Evolutionary conservation across 2,113 vertebrate species (phyloP).

Genomic region (Plestiodon gilberti): DNA sequence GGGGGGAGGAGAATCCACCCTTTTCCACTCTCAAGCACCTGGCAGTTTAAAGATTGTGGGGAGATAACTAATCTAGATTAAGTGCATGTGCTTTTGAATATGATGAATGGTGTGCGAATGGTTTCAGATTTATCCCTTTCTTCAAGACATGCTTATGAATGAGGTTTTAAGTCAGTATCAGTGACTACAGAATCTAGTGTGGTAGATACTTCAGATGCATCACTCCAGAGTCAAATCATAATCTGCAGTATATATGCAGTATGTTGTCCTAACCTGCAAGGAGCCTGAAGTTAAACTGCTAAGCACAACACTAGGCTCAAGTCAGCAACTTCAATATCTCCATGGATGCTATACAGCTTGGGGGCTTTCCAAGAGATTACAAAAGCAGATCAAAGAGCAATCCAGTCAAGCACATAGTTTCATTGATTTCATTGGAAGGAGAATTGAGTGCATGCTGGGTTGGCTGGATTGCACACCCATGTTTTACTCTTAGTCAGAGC

Average conservation of each 20-base stretch:
- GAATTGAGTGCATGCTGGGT: neutral
- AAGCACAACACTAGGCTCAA: neutral
- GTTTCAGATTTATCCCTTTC: neutral
- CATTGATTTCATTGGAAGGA: neutral
- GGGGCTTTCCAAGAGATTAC: neutral
- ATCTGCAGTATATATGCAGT: neutral
- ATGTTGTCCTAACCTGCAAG: neutral
- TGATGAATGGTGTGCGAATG: neutral
- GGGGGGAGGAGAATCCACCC: neutral
- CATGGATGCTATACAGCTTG: neutral
- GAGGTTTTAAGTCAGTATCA: neutral
- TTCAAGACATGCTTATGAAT: neutral
- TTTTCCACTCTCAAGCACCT: neutral
- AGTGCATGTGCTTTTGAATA: conserved; percentile 34
- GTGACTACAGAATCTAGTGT: neutral
- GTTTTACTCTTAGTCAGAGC: neutral
- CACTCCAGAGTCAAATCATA: neutral
- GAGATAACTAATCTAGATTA: neutral
- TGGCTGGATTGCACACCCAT: neutral
- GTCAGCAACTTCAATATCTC: neutral
- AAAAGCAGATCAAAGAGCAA: neutral
- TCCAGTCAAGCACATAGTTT: neutral
- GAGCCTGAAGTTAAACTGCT: neutral
- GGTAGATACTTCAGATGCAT: neutral
- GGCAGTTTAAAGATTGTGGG: neutral